Evolutionary conservation across 2,888 invertebrate species (phyloP), one percentile per base, ranked within the genome.

Genomic region (Raillietiella orientalis): DNA sequence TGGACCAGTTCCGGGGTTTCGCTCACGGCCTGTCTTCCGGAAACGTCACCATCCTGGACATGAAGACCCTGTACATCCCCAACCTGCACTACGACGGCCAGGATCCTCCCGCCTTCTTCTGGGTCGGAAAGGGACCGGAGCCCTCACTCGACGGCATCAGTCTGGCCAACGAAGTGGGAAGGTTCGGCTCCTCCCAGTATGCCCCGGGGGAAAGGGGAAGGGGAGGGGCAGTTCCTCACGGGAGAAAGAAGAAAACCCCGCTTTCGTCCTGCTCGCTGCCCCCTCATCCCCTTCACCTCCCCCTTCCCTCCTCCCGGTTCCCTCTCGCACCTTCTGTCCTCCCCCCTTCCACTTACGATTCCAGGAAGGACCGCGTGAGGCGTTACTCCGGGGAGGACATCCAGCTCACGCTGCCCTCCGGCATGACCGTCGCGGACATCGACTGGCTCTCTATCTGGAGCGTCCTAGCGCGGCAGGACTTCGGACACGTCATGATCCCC

Each of bases 361-460:
- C n/a, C n/a, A n/a, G n/a, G n/a, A n/a, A n/a, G n/a, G n/a, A n/a
- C 3, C 4, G 13, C 1, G 53, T 82, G 20, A 58, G 67, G 5
- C 70, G 70, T 4, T 82, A 82, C 47, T 67, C 72, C 40, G 79
- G 79, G 4, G 74, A 77, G 43, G 77, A 79, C 45, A 74, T 82
- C 31, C 77, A 77, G 50, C 66, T 82, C 36, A 71, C 72, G 39
- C 48, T 82, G 27, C 79, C 79, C 0, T 67, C 66, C 24, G 61
- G 63, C 37, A 46, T 77, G 34, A 75, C 77, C 0, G 72, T 75
- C 2, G 69, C 75, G 48, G 75, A 77, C 45, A 70, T 82, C 36
- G 74, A 79, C 47, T 82, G 77, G 75, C 55, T 82, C 16, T 59
- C 74, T 0, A 66, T 82, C 1, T 82, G 75, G 74, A 79, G 79